A percentile compares a stretch with the other conserved stretches of the same genome.
Conservation (phyloP, 1,140 invertebrate species). For the Centruroides vittatus region DNA sequence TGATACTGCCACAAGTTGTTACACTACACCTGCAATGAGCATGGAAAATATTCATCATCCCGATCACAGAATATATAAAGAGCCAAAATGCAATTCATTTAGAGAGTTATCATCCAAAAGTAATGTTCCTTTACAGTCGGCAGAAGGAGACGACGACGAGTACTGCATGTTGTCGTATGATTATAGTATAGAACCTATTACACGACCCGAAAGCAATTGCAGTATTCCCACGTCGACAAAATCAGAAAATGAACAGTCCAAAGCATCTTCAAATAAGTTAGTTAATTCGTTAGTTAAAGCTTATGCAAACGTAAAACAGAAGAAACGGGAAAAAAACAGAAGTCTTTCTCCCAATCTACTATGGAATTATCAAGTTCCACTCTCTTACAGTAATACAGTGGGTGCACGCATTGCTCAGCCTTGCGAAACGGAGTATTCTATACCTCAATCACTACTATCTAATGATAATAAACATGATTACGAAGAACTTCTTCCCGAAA, state of each 20-base stretch:
- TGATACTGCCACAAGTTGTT: slow-evolving; percentile 37
- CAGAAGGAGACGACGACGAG: no score
- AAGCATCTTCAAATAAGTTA: slow-evolving; percentile 15
- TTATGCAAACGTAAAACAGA: slow-evolving; percentile 28
- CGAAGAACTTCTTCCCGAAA: slow-evolving; percentile 24
- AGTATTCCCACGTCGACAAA: not conserved
- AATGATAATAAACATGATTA: slow-evolving; percentile 4
- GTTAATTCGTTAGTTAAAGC: slow-evolving; percentile 25
- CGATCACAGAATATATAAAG: slow-evolving; percentile 58
- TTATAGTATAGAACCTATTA: no score
- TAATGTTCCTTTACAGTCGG: no score
- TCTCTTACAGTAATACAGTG: slow-evolving; percentile 58
- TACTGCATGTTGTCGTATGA: no score
- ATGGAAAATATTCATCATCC: slow-evolving; percentile 40
- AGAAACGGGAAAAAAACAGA: slow-evolving; percentile 17
- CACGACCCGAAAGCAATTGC: not conserved
- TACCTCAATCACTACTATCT: slow-evolving; percentile 47
- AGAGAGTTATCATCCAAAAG: no score
- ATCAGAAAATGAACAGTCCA: slow-evolving; percentile 12
- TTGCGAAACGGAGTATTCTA: slow-evolving; percentile 54
- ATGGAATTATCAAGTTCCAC: not conserved
- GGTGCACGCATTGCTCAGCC: slow-evolving; percentile 59
- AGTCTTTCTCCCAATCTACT: not conserved
- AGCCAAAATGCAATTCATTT: slow-evolving; percentile 21
- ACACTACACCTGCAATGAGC: slow-evolving; percentile 29